A percentile compares a stretch with the other conserved stretches of the same genome.
phyloP scores from a whole-genome alignment of 1,140 invertebrate species.

The Rhopalosiphum padi region DNA sequence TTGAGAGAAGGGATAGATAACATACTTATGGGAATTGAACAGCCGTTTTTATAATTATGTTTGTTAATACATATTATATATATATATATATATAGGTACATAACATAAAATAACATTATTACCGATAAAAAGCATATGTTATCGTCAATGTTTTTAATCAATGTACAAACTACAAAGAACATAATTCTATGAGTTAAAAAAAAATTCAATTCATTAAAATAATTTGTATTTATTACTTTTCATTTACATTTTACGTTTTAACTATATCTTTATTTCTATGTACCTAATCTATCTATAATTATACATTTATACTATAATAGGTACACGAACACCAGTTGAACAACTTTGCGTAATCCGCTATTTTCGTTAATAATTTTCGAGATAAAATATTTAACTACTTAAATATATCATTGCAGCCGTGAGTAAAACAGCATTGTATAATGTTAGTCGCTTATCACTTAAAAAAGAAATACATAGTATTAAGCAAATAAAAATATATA shows the following conservation, averaged over 20 bases:
- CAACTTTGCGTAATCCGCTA: neutral
- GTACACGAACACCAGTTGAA: neutral
- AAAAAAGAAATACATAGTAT: neutral
- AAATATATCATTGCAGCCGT: neutral
- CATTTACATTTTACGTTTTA: conserved; percentile 3
- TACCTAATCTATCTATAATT: neutral
- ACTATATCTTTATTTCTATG: neutral
- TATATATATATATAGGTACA: neutral
- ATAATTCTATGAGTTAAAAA: neutral
- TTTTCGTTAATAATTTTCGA: conserved; percentile 1
- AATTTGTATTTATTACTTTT: conserved; percentile 12
- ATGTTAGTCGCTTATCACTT: neutral
- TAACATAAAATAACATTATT: conserved; percentile 1
- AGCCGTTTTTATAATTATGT: conserved; percentile 5
- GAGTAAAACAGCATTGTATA: neutral
- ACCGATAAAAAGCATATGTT: neutral
- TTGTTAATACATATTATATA: neutral
- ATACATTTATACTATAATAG: neutral
- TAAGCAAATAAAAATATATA: neutral
- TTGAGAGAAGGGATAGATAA: neutral
- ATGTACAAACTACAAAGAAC: neutral
- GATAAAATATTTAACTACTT: conserved; percentile 12
- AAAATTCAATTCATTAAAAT: conserved; percentile 7
- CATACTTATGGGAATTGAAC: neutral
- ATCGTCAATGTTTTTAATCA: conserved; percentile 1